Conservation (phyloP, 2,888 invertebrate genomes). For the Lacanobia wlatinum region DNA sequence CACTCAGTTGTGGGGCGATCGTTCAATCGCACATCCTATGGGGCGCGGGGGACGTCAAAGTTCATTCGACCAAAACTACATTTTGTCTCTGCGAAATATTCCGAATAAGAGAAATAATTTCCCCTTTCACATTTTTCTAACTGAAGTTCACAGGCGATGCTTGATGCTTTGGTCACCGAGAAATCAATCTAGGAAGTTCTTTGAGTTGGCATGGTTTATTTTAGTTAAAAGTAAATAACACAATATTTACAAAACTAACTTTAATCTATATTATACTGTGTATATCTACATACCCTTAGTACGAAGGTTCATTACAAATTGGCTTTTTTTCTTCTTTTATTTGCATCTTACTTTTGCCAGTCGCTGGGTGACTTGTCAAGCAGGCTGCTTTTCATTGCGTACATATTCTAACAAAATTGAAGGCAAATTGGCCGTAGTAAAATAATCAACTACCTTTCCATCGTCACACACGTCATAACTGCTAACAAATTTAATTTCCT, state of each 20-base stretch:
- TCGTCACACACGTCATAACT: neutral
- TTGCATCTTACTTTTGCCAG: no score
- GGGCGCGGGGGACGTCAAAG: conserved; percentile 71
- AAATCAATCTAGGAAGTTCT: neutral
- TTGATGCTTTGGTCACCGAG: no score
- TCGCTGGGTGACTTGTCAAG: no score
- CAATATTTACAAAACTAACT: no score
- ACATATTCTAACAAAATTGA: no score
- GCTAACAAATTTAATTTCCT: conserved; percentile 34
- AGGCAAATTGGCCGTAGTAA: neutral
- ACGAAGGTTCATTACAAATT: no score
- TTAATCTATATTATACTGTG: no score
- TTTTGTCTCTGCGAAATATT: conserved; percentile 72
- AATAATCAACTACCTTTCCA: neutral
- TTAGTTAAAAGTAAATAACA: no score
- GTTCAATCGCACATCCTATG: conserved; percentile 83
- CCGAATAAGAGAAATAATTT: conserved; percentile 56
- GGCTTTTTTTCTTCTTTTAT: no score
- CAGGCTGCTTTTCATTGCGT: no score
- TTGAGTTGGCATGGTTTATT: neutral
- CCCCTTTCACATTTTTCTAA: conserved; percentile 34
- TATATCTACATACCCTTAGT: no score
- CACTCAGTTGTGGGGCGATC: conserved; percentile 69
- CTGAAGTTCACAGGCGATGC: conserved; percentile 17
- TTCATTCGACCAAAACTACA: conserved; percentile 75